These are phyloP conservation scores for Hydractinia symbiolongicarpus DNA, from an alignment of 30 jellyfish, hydroid and myxozoan species.

Conservation along the genomic window DNA sequence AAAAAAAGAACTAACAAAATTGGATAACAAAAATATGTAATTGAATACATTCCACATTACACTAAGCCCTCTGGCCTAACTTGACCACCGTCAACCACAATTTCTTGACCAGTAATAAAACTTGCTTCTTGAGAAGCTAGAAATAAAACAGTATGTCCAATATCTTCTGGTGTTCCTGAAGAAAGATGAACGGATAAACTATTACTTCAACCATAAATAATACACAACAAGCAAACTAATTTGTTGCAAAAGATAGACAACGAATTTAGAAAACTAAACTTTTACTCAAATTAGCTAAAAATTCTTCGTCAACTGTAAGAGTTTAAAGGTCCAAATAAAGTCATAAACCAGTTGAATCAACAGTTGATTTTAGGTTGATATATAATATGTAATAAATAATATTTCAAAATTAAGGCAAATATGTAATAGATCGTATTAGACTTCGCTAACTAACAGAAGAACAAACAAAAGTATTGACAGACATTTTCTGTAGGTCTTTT, in stretches of 20 bases:
- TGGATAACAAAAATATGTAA: no score
- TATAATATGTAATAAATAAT: no score
- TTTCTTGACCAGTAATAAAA: conserved; percentile 26
- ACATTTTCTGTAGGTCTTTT: no score
- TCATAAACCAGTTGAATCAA: no score
- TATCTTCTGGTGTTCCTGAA: conserved; percentile 27
- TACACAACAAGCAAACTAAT: not conserved
- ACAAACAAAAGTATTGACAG: no score
- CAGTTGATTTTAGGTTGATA: no score
- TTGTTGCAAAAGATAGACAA: not conserved
- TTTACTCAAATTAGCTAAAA: not conserved
- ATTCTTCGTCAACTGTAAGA: no score
- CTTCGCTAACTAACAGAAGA: no score
- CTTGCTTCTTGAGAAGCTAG: conserved; percentile 24
- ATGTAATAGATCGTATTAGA: no score
- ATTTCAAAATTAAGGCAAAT: no score
- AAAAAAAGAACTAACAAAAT: no score
- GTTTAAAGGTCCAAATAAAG: no score
- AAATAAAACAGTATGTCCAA: conserved; percentile 10
- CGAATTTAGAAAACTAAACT: not conserved
- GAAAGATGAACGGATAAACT: not conserved
- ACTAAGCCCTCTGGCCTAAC: not conserved
- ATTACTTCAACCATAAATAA: not conserved
- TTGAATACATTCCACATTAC: not conserved
- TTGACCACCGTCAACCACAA: conserved; percentile 26